Evolutionary conservation across 1,140 invertebrate genomes (phyloP), one percentile per base, ranked within the genome.

Genomic region (Drosophila busckii): DNA sequence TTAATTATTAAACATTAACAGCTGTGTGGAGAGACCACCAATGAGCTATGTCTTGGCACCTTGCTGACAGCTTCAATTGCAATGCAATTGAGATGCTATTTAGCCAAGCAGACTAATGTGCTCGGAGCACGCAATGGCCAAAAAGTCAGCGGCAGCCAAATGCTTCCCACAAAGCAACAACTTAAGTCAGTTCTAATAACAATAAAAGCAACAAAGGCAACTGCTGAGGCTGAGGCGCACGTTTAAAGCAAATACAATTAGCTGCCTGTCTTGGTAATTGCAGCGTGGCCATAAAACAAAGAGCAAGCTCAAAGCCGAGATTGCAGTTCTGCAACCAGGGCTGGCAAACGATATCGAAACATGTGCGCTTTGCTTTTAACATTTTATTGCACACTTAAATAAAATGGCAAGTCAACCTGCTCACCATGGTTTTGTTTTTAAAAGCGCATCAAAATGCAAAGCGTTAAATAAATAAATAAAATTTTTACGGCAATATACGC

Each of bases 221-320:
- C 34, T 31, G 42, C 37, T 8, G 22, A 45, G 68, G 69, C 46
- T 32, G 19, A 66, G 67, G 73, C 61, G 67, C 71, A 78, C 71
- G 70, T 76, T 78, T 70, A 56, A 66, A 70, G 70, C 71, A 76
- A 76, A 76, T 70, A 78, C 76, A 76, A 76, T 76, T 76, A 76
- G 71, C 71, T 78, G 70, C 70, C 63, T 76, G 70, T 78, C 71
- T 76, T 70, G 66, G 71, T 76, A 76, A 76, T 76, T 78, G 70
- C 66, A 52, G 69, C 40, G 49, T 50, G 69, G 41, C 56, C 58
- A 63, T 17, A 38, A 52, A 37, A 35, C 29, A 42, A 40, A 54
- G 25, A 68, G 42, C 41, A 32, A 56, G 40, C 58, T 20, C 29
- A 28, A 28, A n/a, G 31, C 48, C 23, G 4, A 20, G 32, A 10